Evolutionary conservation across 37 sponge, comb jelly and placozoan genomes (phyloP).

Genomic region (Mnemiopsis leidyi): DNA sequence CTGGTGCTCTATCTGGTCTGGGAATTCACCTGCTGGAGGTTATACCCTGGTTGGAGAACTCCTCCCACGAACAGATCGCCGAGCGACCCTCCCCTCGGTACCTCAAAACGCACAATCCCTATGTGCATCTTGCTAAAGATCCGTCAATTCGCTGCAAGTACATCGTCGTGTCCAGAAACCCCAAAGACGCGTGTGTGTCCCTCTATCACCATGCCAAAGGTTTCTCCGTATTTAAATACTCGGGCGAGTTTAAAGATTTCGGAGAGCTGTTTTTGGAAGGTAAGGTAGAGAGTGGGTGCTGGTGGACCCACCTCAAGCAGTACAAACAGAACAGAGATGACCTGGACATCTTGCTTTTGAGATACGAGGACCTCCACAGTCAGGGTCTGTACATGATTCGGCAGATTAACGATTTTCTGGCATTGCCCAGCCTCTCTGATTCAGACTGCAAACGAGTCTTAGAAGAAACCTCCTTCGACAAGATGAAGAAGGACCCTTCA

Average conservation of each 20-base stretch:
- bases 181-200: conserved; percentile 75
- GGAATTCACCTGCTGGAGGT: background rate
- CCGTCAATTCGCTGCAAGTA: conserved; percentile 69
- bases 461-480: background rate
- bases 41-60: conserved; percentile 31
- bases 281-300: conserved; percentile 51
- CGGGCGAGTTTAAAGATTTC: conserved; percentile 44
- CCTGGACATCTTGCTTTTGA: background rate
- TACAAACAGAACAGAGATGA: background rate
- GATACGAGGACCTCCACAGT: conserved; percentile 3
- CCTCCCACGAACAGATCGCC: background rate
- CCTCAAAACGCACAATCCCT: conserved; percentile 73
- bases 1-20: background rate
- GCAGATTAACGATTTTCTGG: background rate
- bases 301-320: conserved; percentile 27
- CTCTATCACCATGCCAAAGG: conserved; percentile 67
- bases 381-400: background rate
- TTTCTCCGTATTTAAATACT: background rate
- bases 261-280: conserved; percentile 62
- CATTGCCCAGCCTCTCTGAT: background rate
- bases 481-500: background rate
- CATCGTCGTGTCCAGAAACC: conserved; percentile 73
- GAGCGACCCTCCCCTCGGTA: conserved; percentile 67
- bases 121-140: conserved; percentile 66
- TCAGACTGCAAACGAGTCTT: background rate